Evolutionary conservation across 2,113 vertebrate genomes (phyloP), one percentile per base, ranked within the genome.

Genomic region (Sinocyclocheilus anophthalmus): DNA sequence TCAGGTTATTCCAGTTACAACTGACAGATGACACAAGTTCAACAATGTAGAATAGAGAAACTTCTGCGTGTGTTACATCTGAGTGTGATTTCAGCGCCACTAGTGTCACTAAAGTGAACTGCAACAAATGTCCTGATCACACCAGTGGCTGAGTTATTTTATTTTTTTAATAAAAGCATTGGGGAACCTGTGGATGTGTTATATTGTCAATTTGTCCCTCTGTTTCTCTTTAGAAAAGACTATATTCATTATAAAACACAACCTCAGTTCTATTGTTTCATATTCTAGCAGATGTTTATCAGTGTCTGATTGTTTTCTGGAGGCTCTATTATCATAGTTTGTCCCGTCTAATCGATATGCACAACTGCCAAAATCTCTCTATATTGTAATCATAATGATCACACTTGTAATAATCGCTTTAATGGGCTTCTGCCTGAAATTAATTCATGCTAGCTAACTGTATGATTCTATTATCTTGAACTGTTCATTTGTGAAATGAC

Each of bases 1-100:
- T 63, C 77, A 42, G 63, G 77, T 80, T 80, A 13, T 61, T 61
- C 77, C 57, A 24, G 77, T 80, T 24, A 63, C 30, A 80, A 63
- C 55, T 80, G 57, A 80, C 12, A 10, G 57, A 9, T 61, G 37
- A 72, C 69, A 59, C 18, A 42, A n/a, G 20, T 42, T 80, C 22
- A 63, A 16, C 77, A 24, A 57, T 6, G 24, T n/a, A 33, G 30
- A 78, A 39, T 37, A 42, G 9, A 39, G 18, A 33, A 22, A 73
- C 37, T 20, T 73, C 20, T 42, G 11, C 5, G 37, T 20, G 4
- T 20, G 37, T 39, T 8, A 30, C 14, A 5, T 2, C 5, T 1
- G 16, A n/a, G 18, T 77, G 26, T 59, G 1, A 59, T 22, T 59
- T 37, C 30, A 18, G 26, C 4, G 2, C 76, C 48, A 30, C 76